A percentile compares a stretch with the other conserved stretches of the same genome.
Evolutionary conservation across 2,113 vertebrate species (phyloP).

Genomic region (Pseudorasbora parva): DNA sequence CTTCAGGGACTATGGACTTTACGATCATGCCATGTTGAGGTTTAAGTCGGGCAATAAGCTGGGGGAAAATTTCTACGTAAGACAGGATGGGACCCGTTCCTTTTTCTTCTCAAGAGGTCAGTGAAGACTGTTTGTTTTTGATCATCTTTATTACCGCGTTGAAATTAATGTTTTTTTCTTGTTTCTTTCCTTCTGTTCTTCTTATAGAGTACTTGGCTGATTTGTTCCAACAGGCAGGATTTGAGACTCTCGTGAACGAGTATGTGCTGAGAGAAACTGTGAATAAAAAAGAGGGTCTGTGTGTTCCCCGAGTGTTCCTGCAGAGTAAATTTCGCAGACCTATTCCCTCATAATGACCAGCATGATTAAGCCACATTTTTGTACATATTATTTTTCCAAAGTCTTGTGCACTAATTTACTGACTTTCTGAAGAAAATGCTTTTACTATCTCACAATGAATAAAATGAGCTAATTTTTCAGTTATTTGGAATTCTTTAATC

Average conservation of each 20-base stretch:
- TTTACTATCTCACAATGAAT: neutral
- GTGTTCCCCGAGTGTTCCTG: constrained; percentile 90
- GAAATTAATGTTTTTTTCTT: neutral
- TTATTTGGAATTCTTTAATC: neutral
- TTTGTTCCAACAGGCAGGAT: constrained; percentile 82
- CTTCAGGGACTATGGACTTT: constrained; percentile 93
- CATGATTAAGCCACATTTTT: constrained; percentile 9
- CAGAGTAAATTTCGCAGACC: constrained; percentile 92
- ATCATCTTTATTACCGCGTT: neutral
- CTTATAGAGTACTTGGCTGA: constrained; percentile 82
- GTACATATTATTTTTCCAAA: neutral
- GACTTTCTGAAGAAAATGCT: neutral
- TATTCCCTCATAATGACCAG: neutral
- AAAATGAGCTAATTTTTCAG: neutral
- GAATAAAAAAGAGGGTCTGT: constrained; percentile 92
- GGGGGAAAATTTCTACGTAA: constrained; percentile 93
- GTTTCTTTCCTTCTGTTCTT: constrained; percentile 7
- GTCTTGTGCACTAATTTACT: neutral
- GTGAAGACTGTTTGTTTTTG: constrained; percentile 43
- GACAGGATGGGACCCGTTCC: constrained; percentile 93
- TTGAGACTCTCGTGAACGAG: constrained; percentile 80
- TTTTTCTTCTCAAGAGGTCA: constrained; percentile 94
- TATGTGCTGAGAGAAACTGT: constrained; percentile 92
- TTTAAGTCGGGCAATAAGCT: constrained; percentile 92
- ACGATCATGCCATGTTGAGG: constrained; percentile 94